A percentile compares a stretch with the other conserved stretches of the same genome.
These are phyloP conservation scores for Melanotaenia nigrans DNA, from an alignment of 2,797 vertebrate genomes.

Conservation along the genomic window DNA sequence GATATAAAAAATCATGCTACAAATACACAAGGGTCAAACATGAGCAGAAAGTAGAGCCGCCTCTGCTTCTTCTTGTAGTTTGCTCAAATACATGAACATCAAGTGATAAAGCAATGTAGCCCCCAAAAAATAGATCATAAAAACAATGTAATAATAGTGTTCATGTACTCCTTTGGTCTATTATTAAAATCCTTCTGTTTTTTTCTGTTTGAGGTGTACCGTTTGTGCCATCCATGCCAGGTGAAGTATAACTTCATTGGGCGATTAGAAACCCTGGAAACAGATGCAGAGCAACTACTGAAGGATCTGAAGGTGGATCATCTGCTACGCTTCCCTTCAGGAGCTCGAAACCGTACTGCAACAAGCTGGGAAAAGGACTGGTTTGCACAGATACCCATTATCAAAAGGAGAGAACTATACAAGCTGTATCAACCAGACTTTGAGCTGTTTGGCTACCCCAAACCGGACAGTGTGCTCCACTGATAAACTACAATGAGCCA, in stretches of 20 bases:
- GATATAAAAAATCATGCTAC: neutral
- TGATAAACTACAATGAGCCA: constrained; percentile 36
- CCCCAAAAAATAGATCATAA: neutral
- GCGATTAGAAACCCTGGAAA: constrained; percentile 92
- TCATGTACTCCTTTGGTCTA: neutral
- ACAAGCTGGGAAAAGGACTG: constrained; percentile 93
- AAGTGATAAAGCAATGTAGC: neutral
- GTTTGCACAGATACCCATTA: constrained; percentile 89
- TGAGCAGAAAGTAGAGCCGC: neutral
- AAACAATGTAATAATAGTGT: neutral
- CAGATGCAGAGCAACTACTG: constrained; percentile 89
- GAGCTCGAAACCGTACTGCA: constrained; percentile 89
- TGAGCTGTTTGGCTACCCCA: constrained; percentile 93
- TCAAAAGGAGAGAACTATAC: constrained; percentile 90
- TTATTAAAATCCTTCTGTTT: neutral
- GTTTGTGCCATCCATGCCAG: constrained; percentile 96
- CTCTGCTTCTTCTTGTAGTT: neutral
- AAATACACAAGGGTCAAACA: neutral
- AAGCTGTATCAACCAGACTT: constrained; percentile 94
- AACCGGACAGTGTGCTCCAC: constrained; percentile 83
- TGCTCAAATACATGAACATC: neutral
- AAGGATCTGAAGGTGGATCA: constrained; percentile 89
- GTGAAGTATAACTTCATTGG: constrained; percentile 97
- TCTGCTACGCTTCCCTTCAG: constrained; percentile 89
- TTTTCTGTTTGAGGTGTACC: constrained; percentile 72